Evolutionary conservation across 2,888 invertebrate genomes (phyloP).

Genomic region (Ophion costatus): DNA sequence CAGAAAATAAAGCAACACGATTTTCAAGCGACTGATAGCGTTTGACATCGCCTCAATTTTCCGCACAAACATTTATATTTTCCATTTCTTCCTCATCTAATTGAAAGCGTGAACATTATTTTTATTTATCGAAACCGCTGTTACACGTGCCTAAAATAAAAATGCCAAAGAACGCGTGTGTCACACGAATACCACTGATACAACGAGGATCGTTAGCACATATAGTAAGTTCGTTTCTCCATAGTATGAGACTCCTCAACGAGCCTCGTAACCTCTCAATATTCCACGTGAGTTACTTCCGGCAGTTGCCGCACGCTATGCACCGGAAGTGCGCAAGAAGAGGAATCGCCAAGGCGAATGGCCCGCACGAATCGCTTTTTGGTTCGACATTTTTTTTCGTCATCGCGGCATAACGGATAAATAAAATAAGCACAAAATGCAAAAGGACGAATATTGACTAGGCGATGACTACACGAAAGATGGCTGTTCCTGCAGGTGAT

Average conservation of each 20-base stretch:
- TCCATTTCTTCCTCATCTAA: background rate
- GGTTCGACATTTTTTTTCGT: conserved; percentile 16
- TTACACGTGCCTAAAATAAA: conserved; percentile 15
- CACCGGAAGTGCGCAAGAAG: conserved; percentile 53
- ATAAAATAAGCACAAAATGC: background rate
- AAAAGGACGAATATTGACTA: background rate
- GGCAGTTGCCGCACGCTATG: conserved; percentile 19
- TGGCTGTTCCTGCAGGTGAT: too few species aligned
- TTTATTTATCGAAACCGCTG: background rate
- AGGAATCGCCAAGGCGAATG: conserved; percentile 10
- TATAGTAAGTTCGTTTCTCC: conserved; percentile 31
- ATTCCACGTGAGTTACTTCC: conserved; percentile 57
- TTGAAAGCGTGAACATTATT: background rate
- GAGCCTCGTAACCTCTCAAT: conserved; percentile 51
- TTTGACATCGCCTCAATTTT: background rate
- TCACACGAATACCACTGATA: conserved; percentile 17
- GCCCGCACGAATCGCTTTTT: background rate
- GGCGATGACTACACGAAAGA: too few species aligned
- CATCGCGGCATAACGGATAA: conserved; percentile 20
- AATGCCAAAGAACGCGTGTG: conserved; percentile 41
- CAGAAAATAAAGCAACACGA: background rate
- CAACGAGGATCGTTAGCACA: conserved; percentile 3
- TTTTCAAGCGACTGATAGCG: background rate
- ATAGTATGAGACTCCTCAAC: conserved; percentile 28
- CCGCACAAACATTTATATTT: background rate